phyloP scores from a whole-genome alignment of 2,888 invertebrate genomes.

The Parthenolecanium corni region DNA sequence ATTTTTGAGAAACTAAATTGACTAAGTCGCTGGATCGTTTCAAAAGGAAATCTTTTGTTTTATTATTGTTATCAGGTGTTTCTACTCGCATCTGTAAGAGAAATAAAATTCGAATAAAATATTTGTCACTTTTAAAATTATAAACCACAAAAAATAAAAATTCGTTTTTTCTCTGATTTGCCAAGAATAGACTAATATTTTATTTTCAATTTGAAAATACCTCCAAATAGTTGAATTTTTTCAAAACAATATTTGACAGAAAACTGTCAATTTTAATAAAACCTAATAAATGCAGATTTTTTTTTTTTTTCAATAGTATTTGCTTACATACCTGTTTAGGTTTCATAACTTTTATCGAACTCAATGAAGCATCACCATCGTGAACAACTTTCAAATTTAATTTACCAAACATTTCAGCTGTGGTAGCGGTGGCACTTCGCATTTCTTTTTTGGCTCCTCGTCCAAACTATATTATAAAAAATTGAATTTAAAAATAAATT shows the following conservation, averaged over 20 bases:
- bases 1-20: slow-evolving; percentile 67
- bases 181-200: too few species aligned
- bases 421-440: slow-evolving; percentile 75
- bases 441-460: slow-evolving; percentile 67
- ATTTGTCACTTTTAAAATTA: too few species aligned
- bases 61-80: slow-evolving; percentile 54
- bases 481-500: neutral
- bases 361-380: slow-evolving; percentile 68
- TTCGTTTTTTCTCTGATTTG: too few species aligned
- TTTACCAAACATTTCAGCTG: slow-evolving; percentile 73
- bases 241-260: too few species aligned
- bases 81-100: slow-evolving; percentile 62
- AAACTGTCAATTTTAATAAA: too few species aligned
- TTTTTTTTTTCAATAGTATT: too few species aligned
- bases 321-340: slow-evolving; percentile 60
- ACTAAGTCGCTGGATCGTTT: slow-evolving; percentile 71
- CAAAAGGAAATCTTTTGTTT: slow-evolving; percentile 74
- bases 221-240: too few species aligned
- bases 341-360: slow-evolving; percentile 72
- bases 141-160: too few species aligned
- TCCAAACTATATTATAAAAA: slow-evolving; percentile 46
- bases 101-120: neutral
- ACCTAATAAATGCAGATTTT: too few species aligned
- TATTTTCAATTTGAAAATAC: too few species aligned
- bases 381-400: slow-evolving; percentile 63